Evolutionary conservation across 2,797 vertebrate species (phyloP), one percentile per base, ranked within the genome.

Genomic region (Spondyliosoma cantharus): DNA sequence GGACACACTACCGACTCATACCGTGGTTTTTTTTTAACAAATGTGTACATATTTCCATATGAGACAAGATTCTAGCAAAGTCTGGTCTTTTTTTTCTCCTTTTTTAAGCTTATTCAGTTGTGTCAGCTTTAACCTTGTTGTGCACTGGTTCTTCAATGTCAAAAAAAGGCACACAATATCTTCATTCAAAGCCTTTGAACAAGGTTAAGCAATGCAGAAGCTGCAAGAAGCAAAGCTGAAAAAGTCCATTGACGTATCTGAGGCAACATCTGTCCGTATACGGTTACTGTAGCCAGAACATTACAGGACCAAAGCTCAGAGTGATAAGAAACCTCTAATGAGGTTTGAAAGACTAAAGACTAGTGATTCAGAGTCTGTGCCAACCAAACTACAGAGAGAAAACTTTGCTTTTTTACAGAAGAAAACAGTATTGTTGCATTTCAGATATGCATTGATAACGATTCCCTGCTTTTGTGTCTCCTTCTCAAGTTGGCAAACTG

Each of bases 191-290:
- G 25, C 22, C 45, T 79, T 72, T 77, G 13, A 62, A 61, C 32
- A 65, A 78, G 63, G 64, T 68, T 73, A 60, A 64, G 16, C 52
- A 24, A 53, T 29, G 50, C 61, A 32, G 62, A n/a, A 17, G 27
- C 60, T 13, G 25, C 5, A 67, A 60, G 24, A 80, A 60, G 69
- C 25, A 45, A 61, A 76, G 58, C 56, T 74, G 50, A 49, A 56
- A 29, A 37, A 62, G 52, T 61, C 59, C 16, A 20, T 3, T 61
- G 64, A 77, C 54, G 49, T 73, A 84, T 76, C 42, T 62, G 46
- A 81, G 78, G 62, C 58, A 76, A 65, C 69, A 58, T 79, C 56
- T 87, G 65, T 82, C 80, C 17, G 14, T 59, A 9, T 15, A 54
- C n/a, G 58, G 69, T 87, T 76, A 65, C 68, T 64, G 37, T 15